These are phyloP conservation scores for Rotaria sp. DNA, from an alignment of 2,888 invertebrate genomes.

Conservation along the genomic window DNA sequence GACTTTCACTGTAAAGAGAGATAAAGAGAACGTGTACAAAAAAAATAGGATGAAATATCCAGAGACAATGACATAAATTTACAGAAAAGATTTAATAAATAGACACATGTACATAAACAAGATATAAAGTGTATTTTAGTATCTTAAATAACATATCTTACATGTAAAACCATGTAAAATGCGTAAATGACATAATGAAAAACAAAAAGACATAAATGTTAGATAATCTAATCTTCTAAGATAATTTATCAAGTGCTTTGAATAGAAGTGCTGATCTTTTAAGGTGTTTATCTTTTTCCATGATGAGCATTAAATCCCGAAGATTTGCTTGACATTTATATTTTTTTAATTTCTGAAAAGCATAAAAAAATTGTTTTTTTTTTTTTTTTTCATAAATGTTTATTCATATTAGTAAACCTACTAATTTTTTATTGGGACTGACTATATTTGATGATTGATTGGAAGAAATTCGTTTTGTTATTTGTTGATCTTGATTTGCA, in stretches of 20 bases:
- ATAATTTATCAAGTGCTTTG: conserved; percentile 55
- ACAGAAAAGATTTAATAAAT: background rate
- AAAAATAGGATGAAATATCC: background rate
- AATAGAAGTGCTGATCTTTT: conserved; percentile 54
- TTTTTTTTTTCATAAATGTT: too few relatives aligned
- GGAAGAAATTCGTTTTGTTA: too few relatives aligned
- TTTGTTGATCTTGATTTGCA: background rate
- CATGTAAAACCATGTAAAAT: conserved; percentile 2
- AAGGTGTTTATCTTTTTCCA: conserved; percentile 79
- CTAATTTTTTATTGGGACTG: background rate
- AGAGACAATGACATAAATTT: background rate
- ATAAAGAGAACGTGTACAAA: background rate
- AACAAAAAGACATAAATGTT: too few relatives aligned
- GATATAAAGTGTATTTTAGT: background rate
- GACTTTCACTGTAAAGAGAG: background rate
- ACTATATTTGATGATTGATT: background rate
- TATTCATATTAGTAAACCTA: background rate
- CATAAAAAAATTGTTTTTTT: too few relatives aligned
- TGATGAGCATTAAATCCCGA: conserved; percentile 80
- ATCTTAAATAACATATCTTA: background rate
- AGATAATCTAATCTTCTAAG: background rate
- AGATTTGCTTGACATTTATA: conserved; percentile 87
- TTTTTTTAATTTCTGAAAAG: conserved; percentile 64
- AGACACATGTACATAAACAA: background rate
- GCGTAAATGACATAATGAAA: background rate